Conservation (phyloP, 2,888 invertebrate species). For the Seladonia tumulorum region DNA sequence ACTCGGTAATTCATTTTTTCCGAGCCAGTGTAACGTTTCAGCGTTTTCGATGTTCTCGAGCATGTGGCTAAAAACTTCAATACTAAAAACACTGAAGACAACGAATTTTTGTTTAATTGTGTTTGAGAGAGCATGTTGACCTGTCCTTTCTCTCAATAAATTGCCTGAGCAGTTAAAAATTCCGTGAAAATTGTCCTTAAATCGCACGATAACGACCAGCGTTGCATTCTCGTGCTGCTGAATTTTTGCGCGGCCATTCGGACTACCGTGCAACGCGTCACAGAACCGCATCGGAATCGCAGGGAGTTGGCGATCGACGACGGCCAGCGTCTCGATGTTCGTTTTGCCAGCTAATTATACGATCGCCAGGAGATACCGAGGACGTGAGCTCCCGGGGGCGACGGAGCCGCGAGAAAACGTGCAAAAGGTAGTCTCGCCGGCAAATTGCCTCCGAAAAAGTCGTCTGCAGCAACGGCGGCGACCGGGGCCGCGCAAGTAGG, state of each 20-base stretch:
- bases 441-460: slow-evolving; percentile 56
- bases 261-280: not conserved
- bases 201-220: not conserved
- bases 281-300: not conserved
- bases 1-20: no score
- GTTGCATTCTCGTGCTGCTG: not conserved
- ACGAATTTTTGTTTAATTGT: not conserved
- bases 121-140: not conserved
- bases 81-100: not conserved
- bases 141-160: not conserved
- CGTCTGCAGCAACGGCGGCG: slow-evolving; percentile 5
- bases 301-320: not conserved
- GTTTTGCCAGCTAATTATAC: slow-evolving; percentile 57
- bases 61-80: not conserved
- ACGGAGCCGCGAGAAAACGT: slow-evolving; percentile 40
- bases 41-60: no score
- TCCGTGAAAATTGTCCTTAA: not conserved
- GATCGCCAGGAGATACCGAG: slow-evolving; percentile 37
- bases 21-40: no score
- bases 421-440: slow-evolving; percentile 27
- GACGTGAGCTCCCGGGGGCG: slow-evolving; percentile 25
- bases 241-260: not conserved
- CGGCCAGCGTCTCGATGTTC: slow-evolving; percentile 5
- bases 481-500: slow-evolving; percentile 36
- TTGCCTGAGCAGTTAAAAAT: not conserved